Evolutionary conservation across 2,888 invertebrate genomes (phyloP).

Genomic region (Pandemis cinnamomeana): DNA sequence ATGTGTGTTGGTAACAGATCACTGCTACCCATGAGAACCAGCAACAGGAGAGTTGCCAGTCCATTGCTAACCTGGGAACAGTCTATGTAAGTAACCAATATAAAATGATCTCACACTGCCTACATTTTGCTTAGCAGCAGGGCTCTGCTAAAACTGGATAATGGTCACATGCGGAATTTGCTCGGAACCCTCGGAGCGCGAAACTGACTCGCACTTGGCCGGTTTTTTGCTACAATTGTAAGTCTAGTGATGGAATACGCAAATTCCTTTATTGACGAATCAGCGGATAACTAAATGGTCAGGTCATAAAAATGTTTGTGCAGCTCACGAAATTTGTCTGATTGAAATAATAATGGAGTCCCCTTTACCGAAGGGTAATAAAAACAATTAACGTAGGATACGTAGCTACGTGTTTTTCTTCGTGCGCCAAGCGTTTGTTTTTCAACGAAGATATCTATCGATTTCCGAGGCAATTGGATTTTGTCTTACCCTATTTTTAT

Average conservation of each 20-base stretch:
- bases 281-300: neutral
- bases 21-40: too few relatives aligned
- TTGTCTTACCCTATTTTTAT: slow-evolving; percentile 6
- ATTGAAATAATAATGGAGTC: neutral
- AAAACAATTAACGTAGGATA: slow-evolving; percentile 14
- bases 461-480: slow-evolving; percentile 7
- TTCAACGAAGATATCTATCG: slow-evolving; percentile 9
- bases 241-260: neutral
- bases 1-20: too few relatives aligned
- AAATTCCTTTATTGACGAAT: neutral
- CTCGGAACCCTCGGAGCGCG: neutral
- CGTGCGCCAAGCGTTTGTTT: neutral
- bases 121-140: too few relatives aligned
- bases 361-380: neutral
- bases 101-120: too few relatives aligned
- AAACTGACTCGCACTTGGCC: too few relatives aligned
- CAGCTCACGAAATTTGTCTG: neutral
- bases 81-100: too few relatives aligned
- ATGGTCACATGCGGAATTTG: too few relatives aligned
- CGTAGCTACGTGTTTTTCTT: neutral
- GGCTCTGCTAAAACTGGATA: too few relatives aligned
- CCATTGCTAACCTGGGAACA: too few relatives aligned
- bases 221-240: too few relatives aligned
- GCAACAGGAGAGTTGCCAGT: too few relatives aligned
- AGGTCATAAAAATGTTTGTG: neutral